Evolutionary conservation across 1,140 invertebrate species (phyloP), one percentile per base, ranked within the genome.

Genomic region (Drosophila quadrilineata): DNA sequence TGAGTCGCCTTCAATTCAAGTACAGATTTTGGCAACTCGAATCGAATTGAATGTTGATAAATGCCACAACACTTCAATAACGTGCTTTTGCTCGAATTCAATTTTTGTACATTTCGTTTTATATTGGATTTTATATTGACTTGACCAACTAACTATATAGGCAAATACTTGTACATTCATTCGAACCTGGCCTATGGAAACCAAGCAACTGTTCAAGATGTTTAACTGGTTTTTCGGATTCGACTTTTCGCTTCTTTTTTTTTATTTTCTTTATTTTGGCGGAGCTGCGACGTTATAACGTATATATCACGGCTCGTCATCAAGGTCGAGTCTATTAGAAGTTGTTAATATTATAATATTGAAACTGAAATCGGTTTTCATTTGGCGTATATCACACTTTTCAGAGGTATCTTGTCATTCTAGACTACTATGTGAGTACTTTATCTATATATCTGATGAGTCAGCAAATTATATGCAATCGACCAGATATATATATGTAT

Each of bases 81-180:
- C 40, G 24, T n/a, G 56, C 22, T 59, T 36, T 59, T 59, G 56
- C 38, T 50, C 9, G 17, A 19, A 31, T 38, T 59, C 9, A 40
- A 10, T 71, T 50, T 69, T 79, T 70, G 10, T 36, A 12, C 40
- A 74, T n/a, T n/a, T n/a, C n/a, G n/a, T n/a, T n/a, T n/a, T n/a
- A n/a, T n/a, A n/a, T n/a, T n/a, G n/a, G n/a, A n/a, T n/a, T n/a
- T n/a, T n/a, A n/a, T n/a, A n/a, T n/a, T n/a, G n/a, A n/a, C 57
- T 63, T 79, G 75, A 63, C 66, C 71, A 75, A 63, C 62, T 66
- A 82, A 84, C 75, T 80, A 41, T 80, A 74, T 75, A 29, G 40
- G 53, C 48, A 63, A 62, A 75, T 40, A 22, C 10, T n/a, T 6
- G 29, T n/a, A 28, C 21, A 24, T 2, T 8, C 19, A 14, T 4